A percentile compares a stretch with the other conserved stretches of the same genome.
These are phyloP conservation scores for Drosophila silvestris DNA, from an alignment of 2,888 invertebrate genomes.

Conservation along the genomic window DNA sequence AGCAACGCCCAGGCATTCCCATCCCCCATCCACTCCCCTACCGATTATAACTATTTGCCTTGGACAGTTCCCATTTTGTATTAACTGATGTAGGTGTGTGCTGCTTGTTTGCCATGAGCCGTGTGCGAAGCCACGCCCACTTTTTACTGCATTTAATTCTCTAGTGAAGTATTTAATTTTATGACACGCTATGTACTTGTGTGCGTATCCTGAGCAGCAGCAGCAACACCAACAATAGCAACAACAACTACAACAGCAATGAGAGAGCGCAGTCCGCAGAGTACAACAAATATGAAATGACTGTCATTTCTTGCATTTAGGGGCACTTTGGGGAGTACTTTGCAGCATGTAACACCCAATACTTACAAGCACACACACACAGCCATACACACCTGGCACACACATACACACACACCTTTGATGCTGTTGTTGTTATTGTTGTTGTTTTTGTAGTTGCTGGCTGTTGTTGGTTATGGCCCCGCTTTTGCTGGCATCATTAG, in stretches of 20 bases:
- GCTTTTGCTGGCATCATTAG: slow-evolving; percentile 74
- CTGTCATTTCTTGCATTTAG: slow-evolving; percentile 81
- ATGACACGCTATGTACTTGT: slow-evolving; percentile 75
- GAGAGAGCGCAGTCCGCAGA: slow-evolving; percentile 59
- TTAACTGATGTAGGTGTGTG: slow-evolving; percentile 52
- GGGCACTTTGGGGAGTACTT: slow-evolving; percentile 82
- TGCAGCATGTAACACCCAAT: slow-evolving; percentile 79
- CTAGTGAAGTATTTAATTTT: slow-evolving; percentile 83
- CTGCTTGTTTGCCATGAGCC: slow-evolving; percentile 30
- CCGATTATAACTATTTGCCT: background rate
- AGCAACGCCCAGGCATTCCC: slow-evolving; percentile 60
- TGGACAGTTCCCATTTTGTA: slow-evolving; percentile 26
- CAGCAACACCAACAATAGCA: slow-evolving; percentile 33
- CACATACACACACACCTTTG: slow-evolving; percentile 48
- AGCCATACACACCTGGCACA: slow-evolving; percentile 38
- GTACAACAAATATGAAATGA: slow-evolving; percentile 78
- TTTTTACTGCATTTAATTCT: slow-evolving; percentile 81
- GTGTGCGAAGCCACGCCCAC: slow-evolving; percentile 61
- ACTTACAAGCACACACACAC: slow-evolving; percentile 49
- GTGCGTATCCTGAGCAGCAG: slow-evolving; percentile 57
- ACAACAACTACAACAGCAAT: slow-evolving; percentile 20
- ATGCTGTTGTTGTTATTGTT: background rate
- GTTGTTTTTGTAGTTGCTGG: slow-evolving; percentile 30
- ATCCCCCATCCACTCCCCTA: background rate
- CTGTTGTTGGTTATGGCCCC: slow-evolving; percentile 50